These are phyloP conservation scores for Pseudococcus viburni DNA, from an alignment of 2,888 invertebrate species.

Conservation along the genomic window DNA sequence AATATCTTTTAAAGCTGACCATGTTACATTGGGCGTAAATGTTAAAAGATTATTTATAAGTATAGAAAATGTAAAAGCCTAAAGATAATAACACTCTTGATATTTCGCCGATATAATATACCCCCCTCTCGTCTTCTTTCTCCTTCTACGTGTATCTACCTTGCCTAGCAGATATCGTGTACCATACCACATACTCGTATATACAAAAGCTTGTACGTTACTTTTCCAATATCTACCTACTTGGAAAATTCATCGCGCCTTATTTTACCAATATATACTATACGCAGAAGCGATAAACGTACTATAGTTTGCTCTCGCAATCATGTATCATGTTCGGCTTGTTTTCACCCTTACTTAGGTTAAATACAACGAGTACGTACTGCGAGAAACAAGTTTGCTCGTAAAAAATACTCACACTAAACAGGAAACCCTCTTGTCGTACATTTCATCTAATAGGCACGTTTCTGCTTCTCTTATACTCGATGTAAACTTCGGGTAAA, in stretches of 20 bases:
- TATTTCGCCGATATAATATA: conserved; percentile 37
- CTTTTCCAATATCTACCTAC: conserved; percentile 20
- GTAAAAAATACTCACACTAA: conserved; percentile 20
- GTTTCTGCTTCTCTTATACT: not conserved
- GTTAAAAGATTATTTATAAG: conserved; percentile 63
- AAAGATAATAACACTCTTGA: conserved; percentile 56
- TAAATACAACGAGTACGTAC: not conserved
- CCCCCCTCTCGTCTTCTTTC: not conserved
- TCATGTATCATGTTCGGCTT: conserved; percentile 17
- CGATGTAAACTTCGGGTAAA: not conserved
- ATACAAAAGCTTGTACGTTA: not conserved
- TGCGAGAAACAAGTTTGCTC: conserved; percentile 31
- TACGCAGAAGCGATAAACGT: not conserved
- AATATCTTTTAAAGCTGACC: conserved; percentile 64
- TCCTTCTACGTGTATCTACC: not conserved
- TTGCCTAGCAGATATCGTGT: too few relatives aligned
- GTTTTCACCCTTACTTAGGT: conserved; percentile 23
- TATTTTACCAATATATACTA: not conserved
- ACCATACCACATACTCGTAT: not conserved
- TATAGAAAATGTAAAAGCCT: conserved; percentile 50
- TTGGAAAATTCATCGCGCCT: conserved; percentile 39
- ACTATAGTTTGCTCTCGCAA: conserved; percentile 19
- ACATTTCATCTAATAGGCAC: conserved; percentile 22
- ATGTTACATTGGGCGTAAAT: conserved; percentile 63
- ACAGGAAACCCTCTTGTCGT: not conserved